Base-by-base conservation (phyloP, 2,888 invertebrate genomes). In the Tetragnatha montana region DNA sequence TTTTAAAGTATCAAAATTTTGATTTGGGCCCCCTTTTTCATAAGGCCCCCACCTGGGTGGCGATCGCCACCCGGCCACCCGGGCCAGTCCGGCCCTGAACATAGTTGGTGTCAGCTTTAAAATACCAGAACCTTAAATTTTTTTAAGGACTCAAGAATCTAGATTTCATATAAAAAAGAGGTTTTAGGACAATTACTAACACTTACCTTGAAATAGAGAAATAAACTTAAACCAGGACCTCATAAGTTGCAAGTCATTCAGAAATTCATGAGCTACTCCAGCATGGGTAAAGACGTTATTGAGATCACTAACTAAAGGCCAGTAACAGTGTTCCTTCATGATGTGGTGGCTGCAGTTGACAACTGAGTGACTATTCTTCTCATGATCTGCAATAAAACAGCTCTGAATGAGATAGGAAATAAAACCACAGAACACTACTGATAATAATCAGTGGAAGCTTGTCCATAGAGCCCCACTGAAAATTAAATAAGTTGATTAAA, bases 261-360 rank as follows among this genome's bases (percentile, higher is more conserved):
- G 95, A 93, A 99, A 98, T 93, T 96, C 95, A 92, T 97, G 94
- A 19, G 98, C 98, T 6, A 99, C 97, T 19, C 97, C 97, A 93
- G 96, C 95, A 93, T 99, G 99, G 0, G 98, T 97, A 19, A 99
- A 95, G 82, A 99, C 97, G 93, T 99, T 99, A 93, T 98, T 98
- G 92, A 99, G 95, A 94, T 99, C 99, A 0, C 98, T 98, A 68
- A 99, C 98, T 8, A 99, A 95, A 0, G 99, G 98, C 99, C 99
- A 99, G 94, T 98, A 99, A 94, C 98, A 98, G 93, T 99, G 99
- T 93, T 98, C 97, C 94, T 98, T 98, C 98, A 99, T 98, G 35
- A 98, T 97, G 90, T 96, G 95, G 91, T 96, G 95, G 17, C 96
- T 96, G 93, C 99, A 99, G 93, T 98, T 98, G 80, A 99, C 98